These are phyloP conservation scores for Propsilocerus akamusi DNA, from an alignment of 1,140 invertebrate genomes.

Conservation along the genomic window DNA sequence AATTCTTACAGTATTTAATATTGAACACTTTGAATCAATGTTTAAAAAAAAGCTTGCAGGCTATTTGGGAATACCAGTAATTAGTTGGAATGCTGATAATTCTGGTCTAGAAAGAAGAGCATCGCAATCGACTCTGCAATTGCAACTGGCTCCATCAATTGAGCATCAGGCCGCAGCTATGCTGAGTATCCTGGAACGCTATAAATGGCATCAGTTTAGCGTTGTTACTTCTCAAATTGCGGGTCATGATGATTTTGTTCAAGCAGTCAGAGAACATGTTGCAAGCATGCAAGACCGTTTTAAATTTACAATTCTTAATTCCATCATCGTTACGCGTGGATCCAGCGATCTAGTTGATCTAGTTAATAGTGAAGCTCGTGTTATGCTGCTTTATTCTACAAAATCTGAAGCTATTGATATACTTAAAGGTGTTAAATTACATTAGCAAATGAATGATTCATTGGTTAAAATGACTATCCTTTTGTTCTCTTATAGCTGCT, in stretches of 20 bases:
- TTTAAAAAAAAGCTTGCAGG: slow-evolving; percentile 6
- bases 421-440: slow-evolving; percentile 23
- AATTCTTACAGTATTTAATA: too few species aligned
- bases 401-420: slow-evolving; percentile 73
- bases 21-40: too few species aligned
- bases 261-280: slow-evolving; percentile 72
- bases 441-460: not conserved
- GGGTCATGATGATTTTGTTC: slow-evolving; percentile 87
- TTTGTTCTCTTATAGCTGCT: slow-evolving; percentile 33
- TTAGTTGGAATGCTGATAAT: slow-evolving; percentile 90
- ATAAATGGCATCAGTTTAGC: slow-evolving; percentile 93
- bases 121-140: slow-evolving; percentile 62
- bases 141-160: slow-evolving; percentile 83
- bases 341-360: slow-evolving; percentile 46
- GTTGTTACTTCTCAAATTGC: slow-evolving; percentile 85
- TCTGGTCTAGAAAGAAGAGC: slow-evolving; percentile 64
- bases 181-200: slow-evolving; percentile 78
- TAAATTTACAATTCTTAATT: slow-evolving; percentile 74
- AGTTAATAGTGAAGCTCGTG: slow-evolving; percentile 77
- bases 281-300: slow-evolving; percentile 67
- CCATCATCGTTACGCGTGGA: slow-evolving; percentile 54
- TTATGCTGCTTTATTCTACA: slow-evolving; percentile 84
- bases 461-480: not conserved
- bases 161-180: slow-evolving; percentile 87
- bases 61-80: slow-evolving; percentile 60